phyloP scores from a whole-genome alignment of 2,797 vertebrate genomes.

The Acanthurus tractus region DNA sequence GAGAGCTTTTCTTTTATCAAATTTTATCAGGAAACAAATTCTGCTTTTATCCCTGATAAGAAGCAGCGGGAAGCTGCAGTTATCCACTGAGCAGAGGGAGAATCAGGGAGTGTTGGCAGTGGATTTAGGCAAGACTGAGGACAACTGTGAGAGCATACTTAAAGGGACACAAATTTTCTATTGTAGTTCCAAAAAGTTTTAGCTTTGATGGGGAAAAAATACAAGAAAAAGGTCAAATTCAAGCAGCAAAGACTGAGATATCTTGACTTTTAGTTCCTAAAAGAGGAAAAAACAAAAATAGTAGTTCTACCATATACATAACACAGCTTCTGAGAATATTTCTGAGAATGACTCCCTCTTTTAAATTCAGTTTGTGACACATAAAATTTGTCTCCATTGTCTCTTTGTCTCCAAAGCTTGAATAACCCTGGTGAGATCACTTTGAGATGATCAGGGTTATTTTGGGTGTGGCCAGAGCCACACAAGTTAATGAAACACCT shows the following conservation, averaged over 20 bases:
- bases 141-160: neutral
- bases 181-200: neutral
- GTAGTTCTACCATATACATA: neutral
- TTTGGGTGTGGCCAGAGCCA: neutral
- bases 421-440: neutral
- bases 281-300: neutral
- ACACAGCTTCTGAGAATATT: neutral
- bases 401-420: neutral
- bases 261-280: neutral
- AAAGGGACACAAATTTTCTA: slow-evolving; percentile 1
- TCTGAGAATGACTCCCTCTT: too few species aligned
- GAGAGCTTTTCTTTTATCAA: slow-evolving; percentile 16
- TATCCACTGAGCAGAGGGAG: neutral
- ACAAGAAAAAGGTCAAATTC: neutral
- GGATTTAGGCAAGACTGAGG: neutral
- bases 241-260: neutral
- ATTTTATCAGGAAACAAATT: slow-evolving; percentile 28
- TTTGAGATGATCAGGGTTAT: slow-evolving; percentile 8
- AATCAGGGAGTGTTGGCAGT: neutral
- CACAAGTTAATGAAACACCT: neutral
- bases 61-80: neutral
- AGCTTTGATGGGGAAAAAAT: neutral
- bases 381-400: neutral
- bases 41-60: slow-evolving; percentile 30
- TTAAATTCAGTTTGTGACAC: neutral